Evolutionary conservation across 2,888 invertebrate genomes (phyloP).

Genomic region (Notodonta ziczac): DNA sequence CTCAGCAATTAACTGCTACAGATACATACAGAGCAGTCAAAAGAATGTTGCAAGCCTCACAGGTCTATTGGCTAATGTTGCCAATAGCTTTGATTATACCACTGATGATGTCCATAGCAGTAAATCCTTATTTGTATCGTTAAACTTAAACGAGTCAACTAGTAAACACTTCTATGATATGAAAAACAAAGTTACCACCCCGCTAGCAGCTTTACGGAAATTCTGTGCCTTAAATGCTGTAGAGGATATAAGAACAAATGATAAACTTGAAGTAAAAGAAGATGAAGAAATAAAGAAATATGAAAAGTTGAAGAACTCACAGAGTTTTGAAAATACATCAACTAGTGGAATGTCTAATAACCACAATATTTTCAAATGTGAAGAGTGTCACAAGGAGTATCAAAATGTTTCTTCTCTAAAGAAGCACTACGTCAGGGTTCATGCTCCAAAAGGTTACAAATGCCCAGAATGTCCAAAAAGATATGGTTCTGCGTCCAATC

Average conservation of each 20-base stretch:
- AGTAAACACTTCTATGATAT: conserved; percentile 56
- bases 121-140: conserved; percentile 55
- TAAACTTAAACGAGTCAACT: conserved; percentile 49
- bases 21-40: conserved; percentile 51
- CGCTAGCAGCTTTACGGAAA: conserved; percentile 43
- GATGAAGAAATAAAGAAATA: conserved; percentile 12
- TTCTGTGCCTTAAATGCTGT: conserved; percentile 34
- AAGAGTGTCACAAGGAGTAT: conserved; percentile 56
- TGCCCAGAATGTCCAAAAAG: conserved; percentile 55
- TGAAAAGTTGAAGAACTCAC: neutral
- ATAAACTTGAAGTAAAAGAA: neutral
- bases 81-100: conserved; percentile 43
- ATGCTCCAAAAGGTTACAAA: conserved; percentile 58
- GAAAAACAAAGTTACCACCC: conserved; percentile 28
- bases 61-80: conserved; percentile 46
- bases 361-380: conserved; percentile 52
- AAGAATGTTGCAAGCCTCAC: conserved; percentile 47
- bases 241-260: conserved; percentile 24
- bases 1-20: conserved; percentile 52
- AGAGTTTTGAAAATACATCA: conserved; percentile 27
- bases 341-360: conserved; percentile 54
- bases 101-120: conserved; percentile 29
- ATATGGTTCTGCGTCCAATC: conserved; percentile 49
- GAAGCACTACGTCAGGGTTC: conserved; percentile 60
- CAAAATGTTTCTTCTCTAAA: conserved; percentile 49